Conservation (phyloP, 2,113 vertebrate genomes). For the Chascanopsetta lugubris region DNA sequence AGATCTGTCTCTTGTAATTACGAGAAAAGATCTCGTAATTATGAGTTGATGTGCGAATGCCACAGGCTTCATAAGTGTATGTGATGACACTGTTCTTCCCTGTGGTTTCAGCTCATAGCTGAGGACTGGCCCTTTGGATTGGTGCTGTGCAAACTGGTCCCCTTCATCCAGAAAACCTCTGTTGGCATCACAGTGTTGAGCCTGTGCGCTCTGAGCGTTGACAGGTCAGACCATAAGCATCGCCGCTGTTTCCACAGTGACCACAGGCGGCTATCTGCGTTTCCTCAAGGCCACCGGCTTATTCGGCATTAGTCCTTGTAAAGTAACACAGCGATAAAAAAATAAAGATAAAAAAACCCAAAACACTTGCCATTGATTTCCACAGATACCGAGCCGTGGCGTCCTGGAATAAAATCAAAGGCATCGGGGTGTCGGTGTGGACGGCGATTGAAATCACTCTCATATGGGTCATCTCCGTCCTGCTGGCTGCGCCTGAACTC, state of each 20-base stretch:
- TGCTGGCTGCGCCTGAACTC: slow-evolving; percentile 90
- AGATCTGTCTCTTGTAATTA: too few relatives aligned
- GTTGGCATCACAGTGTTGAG: slow-evolving; percentile 94
- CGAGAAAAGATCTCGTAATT: too few relatives aligned
- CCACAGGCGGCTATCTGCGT: slow-evolving; percentile 49
- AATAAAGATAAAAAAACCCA: slow-evolving; percentile 58
- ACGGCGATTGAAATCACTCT: slow-evolving; percentile 89
- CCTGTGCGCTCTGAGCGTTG: slow-evolving; percentile 91
- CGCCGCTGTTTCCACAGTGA: slow-evolving; percentile 26
- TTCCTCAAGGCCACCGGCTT: slow-evolving; percentile 53
- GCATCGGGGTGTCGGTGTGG: slow-evolving; percentile 86
- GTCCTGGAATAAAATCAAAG: slow-evolving; percentile 91
- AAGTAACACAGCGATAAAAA: slow-evolving; percentile 51
- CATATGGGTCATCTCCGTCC: slow-evolving; percentile 89
- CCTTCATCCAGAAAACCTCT: slow-evolving; percentile 93
- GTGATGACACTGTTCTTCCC: too few relatives aligned
- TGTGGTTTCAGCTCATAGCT: slow-evolving; percentile 86
- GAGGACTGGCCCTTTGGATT: slow-evolving; percentile 92
- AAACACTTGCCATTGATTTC: slow-evolving; percentile 49
- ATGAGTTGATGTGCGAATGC: too few relatives aligned
- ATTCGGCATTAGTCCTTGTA: slow-evolving; percentile 61
- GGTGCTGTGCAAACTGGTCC: slow-evolving; percentile 91
- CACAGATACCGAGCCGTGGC: slow-evolving; percentile 90
- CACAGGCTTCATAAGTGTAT: too few relatives aligned
- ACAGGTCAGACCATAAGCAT: slow-evolving; percentile 84